Conservation (phyloP, 2,888 invertebrate genomes). For the Stegophylla sp. region DNA sequence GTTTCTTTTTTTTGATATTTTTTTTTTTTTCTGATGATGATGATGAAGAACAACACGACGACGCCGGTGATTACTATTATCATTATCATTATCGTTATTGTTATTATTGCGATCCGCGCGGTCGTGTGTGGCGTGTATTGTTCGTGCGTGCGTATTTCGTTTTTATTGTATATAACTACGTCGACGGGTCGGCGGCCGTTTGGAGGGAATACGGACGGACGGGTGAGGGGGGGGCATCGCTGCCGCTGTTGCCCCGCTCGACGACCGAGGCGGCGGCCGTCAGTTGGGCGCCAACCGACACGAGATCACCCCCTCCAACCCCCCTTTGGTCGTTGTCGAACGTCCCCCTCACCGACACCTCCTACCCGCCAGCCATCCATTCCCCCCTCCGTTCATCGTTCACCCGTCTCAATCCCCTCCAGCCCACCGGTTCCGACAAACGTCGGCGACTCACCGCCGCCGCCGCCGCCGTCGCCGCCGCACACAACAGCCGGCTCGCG, state of each 20-base stretch:
- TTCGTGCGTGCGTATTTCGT: background rate
- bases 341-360: background rate
- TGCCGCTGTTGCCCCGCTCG: background rate
- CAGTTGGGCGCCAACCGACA: slow-evolving; percentile 51
- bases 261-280: slow-evolving; percentile 14
- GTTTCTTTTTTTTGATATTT: too few relatives aligned
- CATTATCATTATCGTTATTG: slow-evolving; percentile 25
- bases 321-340: background rate
- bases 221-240: background rate
- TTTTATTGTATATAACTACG: background rate
- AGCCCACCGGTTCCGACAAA: background rate
- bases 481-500: slow-evolving; percentile 38
- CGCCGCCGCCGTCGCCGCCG: slow-evolving; percentile 10
- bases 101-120: slow-evolving; percentile 20
- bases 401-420: too few relatives aligned
- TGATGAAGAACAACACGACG: background rate
- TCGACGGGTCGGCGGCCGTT: too few relatives aligned
- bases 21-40: background rate
- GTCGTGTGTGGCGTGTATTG: background rate
- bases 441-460: slow-evolving; percentile 22
- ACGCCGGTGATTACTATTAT: slow-evolving; percentile 1
- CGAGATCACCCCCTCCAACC: slow-evolving; percentile 36
- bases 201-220: too few relatives aligned
- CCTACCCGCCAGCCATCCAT: too few relatives aligned
- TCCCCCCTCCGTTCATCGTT: background rate